Evolutionary conservation across 2,113 vertebrate genomes (phyloP), one percentile per base, ranked within the genome.

Genomic region (Zapus hudsonius): DNA sequence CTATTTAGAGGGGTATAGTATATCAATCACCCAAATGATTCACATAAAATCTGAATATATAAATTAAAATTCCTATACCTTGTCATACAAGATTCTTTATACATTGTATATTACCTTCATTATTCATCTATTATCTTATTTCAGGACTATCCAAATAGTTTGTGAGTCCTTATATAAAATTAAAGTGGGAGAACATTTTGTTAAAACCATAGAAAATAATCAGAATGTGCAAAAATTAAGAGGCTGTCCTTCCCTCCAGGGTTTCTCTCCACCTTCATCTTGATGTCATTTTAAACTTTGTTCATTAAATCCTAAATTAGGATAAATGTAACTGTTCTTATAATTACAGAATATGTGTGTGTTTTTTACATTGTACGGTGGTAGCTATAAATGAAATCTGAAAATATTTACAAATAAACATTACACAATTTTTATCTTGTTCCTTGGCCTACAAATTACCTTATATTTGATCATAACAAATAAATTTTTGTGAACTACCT

Each of bases 241-340:
- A 55, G 27, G 0, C 19, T 36, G 59, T 63, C 12, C 9, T 29
- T 75, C 27, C 16, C 59, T 82, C 20, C 16, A 42, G 12, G 31
- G 29, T 78, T 7, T 84, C 2, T 70, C 33, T 73, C 47, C 12
- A 11, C 19, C 40, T 12, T 80, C 27, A 44, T n/a, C 2, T 27
- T 36, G 38, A 33, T 44, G 27, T 84, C n/a, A 31, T 42, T n/a
- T 36, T 44, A 61, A 36, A 36, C 47, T 84, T 63, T 94, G 25
- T 31, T 92, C 15, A n/a, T 80, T 78, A 69, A 52, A 75, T 36
- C 78, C 27, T n/a, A 55, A 57, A 12, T 61, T 86, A 94, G 40
- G n/a, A 7, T 38, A 38, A 69, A 57, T 22, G 33, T 73, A 47
- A 59, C 36, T 36, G 76, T 84, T 40, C 10, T 44, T 61, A 72